phyloP scores from a whole-genome alignment of 2,888 invertebrate genomes.

The Xiphydria camelus region DNA sequence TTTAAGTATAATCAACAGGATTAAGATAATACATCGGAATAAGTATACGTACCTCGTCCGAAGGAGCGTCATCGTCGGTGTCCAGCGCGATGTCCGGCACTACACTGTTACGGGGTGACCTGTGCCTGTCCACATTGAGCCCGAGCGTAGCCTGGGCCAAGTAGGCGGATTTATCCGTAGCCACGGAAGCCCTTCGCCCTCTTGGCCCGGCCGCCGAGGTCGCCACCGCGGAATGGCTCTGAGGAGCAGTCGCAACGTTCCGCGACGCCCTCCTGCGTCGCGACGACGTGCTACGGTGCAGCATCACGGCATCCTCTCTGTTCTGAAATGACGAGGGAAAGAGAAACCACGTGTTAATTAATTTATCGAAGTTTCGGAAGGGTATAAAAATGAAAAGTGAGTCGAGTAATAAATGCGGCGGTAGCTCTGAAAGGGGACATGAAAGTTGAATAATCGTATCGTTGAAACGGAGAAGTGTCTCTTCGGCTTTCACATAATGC shows the following conservation, averaged over 20 bases:
- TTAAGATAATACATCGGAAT: no score
- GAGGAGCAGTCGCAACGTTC: constrained; percentile 69
- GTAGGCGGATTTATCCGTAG: constrained; percentile 48
- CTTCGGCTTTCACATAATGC: no score
- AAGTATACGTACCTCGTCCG: constrained; percentile 46
- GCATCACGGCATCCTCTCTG: constrained; percentile 58
- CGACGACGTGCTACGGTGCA: constrained; percentile 70
- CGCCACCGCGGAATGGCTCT: constrained; percentile 61
- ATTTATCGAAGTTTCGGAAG: no score
- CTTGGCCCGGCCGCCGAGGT: constrained; percentile 44
- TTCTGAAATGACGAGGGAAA: constrained; percentile 2
- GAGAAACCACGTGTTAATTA: no score
- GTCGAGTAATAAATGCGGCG: no score
- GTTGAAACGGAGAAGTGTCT: no score
- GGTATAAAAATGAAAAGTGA: no score
- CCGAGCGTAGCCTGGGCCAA: constrained; percentile 42
- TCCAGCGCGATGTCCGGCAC: constrained; percentile 65
- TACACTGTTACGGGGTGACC: constrained; percentile 67
- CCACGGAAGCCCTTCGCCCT: constrained; percentile 51
- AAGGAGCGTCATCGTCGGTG: constrained; percentile 50
- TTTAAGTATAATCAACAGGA: no score
- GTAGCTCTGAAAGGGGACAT: no score
- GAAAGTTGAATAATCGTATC: no score
- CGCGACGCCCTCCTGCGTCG: constrained; percentile 70
- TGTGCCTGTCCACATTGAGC: constrained; percentile 55